Evolutionary conservation across 2,797 vertebrate genomes (phyloP).

Genomic region (Hypotaenidia philippensis): DNA sequence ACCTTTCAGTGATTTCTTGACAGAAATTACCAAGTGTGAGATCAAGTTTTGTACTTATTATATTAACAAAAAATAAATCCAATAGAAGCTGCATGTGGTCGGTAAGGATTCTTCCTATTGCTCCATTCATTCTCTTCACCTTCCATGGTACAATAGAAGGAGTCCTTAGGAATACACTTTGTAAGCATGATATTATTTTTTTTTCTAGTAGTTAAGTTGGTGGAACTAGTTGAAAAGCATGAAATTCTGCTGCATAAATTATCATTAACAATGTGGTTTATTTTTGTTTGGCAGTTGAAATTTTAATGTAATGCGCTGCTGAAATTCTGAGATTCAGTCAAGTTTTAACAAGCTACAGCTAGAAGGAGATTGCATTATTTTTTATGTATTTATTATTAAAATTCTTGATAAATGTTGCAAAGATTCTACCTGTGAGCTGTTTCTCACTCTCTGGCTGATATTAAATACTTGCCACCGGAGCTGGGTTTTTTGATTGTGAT

Average conservation of each 20-base stretch:
- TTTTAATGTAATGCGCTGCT: slow-evolving; percentile 48
- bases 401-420: slow-evolving; percentile 68
- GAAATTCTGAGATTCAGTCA: slow-evolving; percentile 46
- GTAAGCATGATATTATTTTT: background rate
- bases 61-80: no score
- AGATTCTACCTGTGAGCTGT: slow-evolving; percentile 36
- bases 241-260: slow-evolving; percentile 51
- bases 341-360: slow-evolving; percentile 51
- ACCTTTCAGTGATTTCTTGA: background rate
- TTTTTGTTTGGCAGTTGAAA: slow-evolving; percentile 56
- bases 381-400: slow-evolving; percentile 62
- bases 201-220: background rate
- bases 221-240: slow-evolving; percentile 38
- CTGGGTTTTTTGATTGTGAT: slow-evolving; percentile 44
- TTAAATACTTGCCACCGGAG: slow-evolving; percentile 39
- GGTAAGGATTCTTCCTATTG: background rate
- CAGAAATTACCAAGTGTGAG: background rate
- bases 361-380: slow-evolving; percentile 32
- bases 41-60: background rate
- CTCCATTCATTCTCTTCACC: background rate
- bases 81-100: background rate
- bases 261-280: slow-evolving; percentile 37
- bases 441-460: slow-evolving; percentile 36
- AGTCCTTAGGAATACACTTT: background rate
- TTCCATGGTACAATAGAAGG: background rate